Conservation (phyloP, 2,113 vertebrate species). For the Muntiacus muntjak region DNA sequence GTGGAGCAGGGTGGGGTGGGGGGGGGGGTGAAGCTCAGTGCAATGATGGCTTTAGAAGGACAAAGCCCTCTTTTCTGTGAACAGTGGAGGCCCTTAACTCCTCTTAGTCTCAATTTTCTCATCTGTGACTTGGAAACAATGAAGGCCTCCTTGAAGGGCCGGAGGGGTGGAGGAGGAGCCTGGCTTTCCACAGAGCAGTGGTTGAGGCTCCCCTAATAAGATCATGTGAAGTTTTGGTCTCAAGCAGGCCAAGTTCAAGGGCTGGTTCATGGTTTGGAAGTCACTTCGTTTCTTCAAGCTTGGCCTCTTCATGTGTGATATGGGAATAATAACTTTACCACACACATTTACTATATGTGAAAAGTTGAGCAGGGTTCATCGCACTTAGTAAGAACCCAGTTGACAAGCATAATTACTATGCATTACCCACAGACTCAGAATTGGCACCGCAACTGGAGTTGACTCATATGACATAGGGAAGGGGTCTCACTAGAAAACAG, state of each 20-base stretch:
- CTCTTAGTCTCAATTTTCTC: neutral
- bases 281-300: neutral
- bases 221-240: neutral
- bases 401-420: neutral
- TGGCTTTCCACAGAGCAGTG: neutral
- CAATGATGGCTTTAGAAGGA: neutral
- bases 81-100: neutral
- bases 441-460: neutral
- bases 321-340: neutral
- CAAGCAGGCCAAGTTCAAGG: neutral
- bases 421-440: neutral
- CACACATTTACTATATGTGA: neutral
- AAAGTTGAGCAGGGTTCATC: neutral
- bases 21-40: neutral
- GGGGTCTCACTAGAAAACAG: neutral
- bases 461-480: neutral
- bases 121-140: neutral
- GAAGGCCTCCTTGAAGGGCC: neutral
- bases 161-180: accelerated
- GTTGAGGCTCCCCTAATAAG: neutral
- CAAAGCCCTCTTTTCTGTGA: neutral
- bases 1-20: neutral
- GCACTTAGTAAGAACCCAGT: neutral
- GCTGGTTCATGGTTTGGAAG: neutral
- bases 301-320: neutral